Evolutionary conservation across 2,888 invertebrate species (phyloP).

Genomic region (Trachelus tabidus): DNA sequence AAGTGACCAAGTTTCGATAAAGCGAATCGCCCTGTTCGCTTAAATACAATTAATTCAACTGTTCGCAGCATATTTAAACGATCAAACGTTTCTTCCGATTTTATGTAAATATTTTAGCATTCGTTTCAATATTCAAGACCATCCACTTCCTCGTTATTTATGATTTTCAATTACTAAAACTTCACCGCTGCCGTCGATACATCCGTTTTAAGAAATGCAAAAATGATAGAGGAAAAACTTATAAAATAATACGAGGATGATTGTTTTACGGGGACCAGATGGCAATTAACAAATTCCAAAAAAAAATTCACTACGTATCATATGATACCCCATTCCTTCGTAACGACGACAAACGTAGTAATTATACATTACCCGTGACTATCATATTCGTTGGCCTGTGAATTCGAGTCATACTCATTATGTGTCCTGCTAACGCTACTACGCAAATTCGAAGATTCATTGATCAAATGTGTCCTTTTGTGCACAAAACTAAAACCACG

Average conservation of each 20-base stretch:
- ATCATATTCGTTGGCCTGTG: neutral
- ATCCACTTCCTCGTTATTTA: neutral
- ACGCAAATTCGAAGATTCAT: neutral
- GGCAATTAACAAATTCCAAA: neutral
- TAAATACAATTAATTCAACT: neutral
- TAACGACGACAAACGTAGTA: neutral
- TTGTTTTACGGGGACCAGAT: neutral
- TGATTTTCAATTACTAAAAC: neutral
- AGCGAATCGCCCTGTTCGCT: neutral
- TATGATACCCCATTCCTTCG: neutral
- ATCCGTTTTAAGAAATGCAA: neutral
- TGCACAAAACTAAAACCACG: neutral
- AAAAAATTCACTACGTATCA: neutral
- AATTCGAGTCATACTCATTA: neutral
- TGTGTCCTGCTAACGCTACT: neutral
- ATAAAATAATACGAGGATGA: neutral
- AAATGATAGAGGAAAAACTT: neutral
- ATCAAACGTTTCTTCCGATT: neutral
- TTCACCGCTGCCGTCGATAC: neutral
- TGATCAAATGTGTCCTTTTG: neutral
- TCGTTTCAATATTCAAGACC: neutral
- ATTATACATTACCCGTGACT: neutral
- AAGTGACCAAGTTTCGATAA: neutral
- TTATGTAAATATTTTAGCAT: neutral
- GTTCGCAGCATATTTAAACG: neutral